Evolutionary conservation across 1,140 invertebrate species (phyloP).

Genomic region (Drosophila dunni): DNA sequence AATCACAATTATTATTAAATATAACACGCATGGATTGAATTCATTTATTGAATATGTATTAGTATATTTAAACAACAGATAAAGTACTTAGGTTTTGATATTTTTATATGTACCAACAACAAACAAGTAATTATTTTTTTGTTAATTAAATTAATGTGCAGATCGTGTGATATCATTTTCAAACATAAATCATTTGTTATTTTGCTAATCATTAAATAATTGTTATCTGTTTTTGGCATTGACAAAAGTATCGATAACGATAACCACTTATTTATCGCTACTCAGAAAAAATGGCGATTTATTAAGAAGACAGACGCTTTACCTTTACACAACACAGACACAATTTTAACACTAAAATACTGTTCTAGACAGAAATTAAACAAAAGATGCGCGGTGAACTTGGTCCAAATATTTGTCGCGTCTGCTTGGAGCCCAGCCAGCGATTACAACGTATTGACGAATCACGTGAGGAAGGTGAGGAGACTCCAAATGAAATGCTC

Average conservation of each 20-base stretch:
- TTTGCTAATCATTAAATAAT: not conserved
- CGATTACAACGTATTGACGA: constrained; percentile 69
- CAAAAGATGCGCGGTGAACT: constrained; percentile 66
- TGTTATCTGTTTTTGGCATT: constrained; percentile 20
- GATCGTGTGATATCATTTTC: not conserved
- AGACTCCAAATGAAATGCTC: constrained; percentile 79
- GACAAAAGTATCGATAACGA: constrained; percentile 21
- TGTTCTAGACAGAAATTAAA: constrained; percentile 64
- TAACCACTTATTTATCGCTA: constrained; percentile 33
- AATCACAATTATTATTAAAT: too few relatives aligned
- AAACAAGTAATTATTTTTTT: too few relatives aligned
- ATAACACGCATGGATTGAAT: too few relatives aligned
- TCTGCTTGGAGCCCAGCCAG: constrained; percentile 64
- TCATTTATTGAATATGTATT: too few relatives aligned
- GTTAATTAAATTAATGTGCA: too few relatives aligned
- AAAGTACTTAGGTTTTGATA: too few relatives aligned
- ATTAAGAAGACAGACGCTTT: constrained; percentile 59
- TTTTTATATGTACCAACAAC: too few relatives aligned
- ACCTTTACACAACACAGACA: constrained; percentile 76
- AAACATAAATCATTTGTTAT: not conserved
- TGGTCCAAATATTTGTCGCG: constrained; percentile 68
- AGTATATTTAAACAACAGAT: too few relatives aligned
- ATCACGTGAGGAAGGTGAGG: constrained; percentile 74
- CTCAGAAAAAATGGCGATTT: constrained; percentile 67
- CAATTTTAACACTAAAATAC: constrained; percentile 79